Conservation (phyloP, 2,888 invertebrate species). For the Aphodius sticticus region DNA sequence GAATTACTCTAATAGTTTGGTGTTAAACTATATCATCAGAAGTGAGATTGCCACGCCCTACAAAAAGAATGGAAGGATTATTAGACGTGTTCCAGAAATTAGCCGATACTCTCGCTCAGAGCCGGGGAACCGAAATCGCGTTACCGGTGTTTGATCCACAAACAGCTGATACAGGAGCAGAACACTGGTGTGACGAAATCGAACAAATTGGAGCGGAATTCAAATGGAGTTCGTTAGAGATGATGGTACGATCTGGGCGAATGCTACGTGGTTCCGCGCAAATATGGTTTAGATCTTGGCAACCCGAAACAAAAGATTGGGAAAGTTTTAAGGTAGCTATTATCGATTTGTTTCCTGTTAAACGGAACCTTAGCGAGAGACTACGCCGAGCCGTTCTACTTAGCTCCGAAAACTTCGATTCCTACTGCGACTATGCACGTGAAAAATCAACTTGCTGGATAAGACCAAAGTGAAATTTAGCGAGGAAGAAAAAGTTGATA, state of each 20-base stretch:
- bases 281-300: conserved; percentile 10
- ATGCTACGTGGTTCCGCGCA: conserved; percentile 7
- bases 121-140: no score
- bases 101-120: no score
- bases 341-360: conserved; percentile 13
- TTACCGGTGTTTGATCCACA: no score
- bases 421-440: conserved; percentile 25
- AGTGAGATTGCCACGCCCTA: no score
- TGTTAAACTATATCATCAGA: no score
- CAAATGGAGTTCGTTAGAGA: conserved; percentile 21
- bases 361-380: conserved; percentile 14
- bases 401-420: conserved; percentile 11
- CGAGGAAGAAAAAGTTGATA: conserved; percentile 10
- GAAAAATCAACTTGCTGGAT: conserved; percentile 14
- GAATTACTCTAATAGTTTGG: no score
- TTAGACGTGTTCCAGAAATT: no score
- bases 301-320: conserved; percentile 17
- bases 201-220: conserved; percentile 30
- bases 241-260: conserved; percentile 19
- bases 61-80: neutral
- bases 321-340: conserved; percentile 6
- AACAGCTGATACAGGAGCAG: conserved; percentile 7
- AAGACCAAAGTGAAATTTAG: conserved; percentile 14
- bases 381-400: conserved; percentile 15
- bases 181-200: conserved; percentile 34